These are phyloP conservation scores for Cephalotes varians DNA, from an alignment of 2,888 invertebrate species.

Conservation along the genomic window DNA sequence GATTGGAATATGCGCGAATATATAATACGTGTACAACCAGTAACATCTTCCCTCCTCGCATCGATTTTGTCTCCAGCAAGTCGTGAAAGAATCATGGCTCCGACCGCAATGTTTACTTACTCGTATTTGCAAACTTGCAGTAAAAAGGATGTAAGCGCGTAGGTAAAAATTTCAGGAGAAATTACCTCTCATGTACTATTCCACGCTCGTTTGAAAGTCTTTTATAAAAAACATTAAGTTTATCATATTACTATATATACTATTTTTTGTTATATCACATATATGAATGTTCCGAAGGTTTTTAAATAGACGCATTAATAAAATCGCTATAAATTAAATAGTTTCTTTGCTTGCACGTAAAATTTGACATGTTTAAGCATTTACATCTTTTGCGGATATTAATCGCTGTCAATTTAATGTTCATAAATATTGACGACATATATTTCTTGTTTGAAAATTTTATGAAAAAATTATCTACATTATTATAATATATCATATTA, in stretches of 20 bases:
- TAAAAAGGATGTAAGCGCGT: neutral
- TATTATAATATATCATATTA: too few relatives aligned
- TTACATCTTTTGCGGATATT: too few relatives aligned
- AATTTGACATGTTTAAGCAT: neutral
- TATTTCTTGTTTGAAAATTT: too few relatives aligned
- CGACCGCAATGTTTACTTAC: neutral
- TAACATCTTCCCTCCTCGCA: neutral
- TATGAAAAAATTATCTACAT: neutral
- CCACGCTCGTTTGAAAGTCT: neutral
- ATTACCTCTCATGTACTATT: neutral
- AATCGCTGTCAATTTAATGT: too few relatives aligned
- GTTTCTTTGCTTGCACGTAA: neutral
- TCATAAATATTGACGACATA: too few relatives aligned
- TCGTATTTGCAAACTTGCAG: neutral
- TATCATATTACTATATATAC: neutral
- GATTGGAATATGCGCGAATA: constrained; percentile 27
- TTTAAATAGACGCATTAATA: neutral
- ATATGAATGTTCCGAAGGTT: neutral
- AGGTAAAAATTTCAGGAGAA: neutral
- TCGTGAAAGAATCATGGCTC: neutral
- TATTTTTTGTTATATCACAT: neutral
- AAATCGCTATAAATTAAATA: neutral
- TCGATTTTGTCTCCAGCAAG: constrained; percentile 12
- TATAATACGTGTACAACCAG: neutral
- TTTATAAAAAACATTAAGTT: neutral